Evolutionary conservation across 1,140 invertebrate species (phyloP).

Genomic region (Drosophila nigrodunni): DNA sequence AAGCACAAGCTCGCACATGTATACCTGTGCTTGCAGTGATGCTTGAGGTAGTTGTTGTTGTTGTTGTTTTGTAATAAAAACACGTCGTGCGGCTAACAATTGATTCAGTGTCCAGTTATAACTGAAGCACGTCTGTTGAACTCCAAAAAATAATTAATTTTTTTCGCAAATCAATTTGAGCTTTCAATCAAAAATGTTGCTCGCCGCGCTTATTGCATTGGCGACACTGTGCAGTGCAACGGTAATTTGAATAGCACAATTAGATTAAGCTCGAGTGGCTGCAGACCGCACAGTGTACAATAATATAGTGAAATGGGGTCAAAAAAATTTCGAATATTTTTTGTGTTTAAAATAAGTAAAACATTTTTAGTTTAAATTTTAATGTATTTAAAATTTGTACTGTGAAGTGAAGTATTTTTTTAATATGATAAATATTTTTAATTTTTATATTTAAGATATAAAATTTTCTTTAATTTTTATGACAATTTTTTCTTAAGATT

Average conservation of each 20-base stretch:
- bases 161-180: background rate
- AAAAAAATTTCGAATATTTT: no score
- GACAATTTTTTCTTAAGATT: background rate
- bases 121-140: constrained; percentile 23
- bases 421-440: no score
- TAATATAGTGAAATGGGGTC: no score
- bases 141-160: background rate
- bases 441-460: no score
- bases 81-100: constrained; percentile 13
- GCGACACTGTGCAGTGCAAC: constrained; percentile 36
- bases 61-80: constrained; percentile 56
- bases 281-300: no score
- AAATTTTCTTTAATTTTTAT: background rate
- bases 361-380: no score
- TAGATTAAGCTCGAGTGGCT: background rate
- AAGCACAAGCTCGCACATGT: background rate
- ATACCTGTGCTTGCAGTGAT: background rate
- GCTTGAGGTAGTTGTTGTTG: constrained; percentile 3
- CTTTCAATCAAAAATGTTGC: background rate
- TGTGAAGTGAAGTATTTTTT: no score
- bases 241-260: constrained; percentile 38
- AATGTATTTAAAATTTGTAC: background rate
- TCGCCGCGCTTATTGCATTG: constrained; percentile 15
- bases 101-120: constrained; percentile 55
- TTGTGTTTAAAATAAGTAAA: no score